Evolutionary conservation across 2,888 invertebrate species (phyloP).

Genomic region (Mechanitis messenoides): DNA sequence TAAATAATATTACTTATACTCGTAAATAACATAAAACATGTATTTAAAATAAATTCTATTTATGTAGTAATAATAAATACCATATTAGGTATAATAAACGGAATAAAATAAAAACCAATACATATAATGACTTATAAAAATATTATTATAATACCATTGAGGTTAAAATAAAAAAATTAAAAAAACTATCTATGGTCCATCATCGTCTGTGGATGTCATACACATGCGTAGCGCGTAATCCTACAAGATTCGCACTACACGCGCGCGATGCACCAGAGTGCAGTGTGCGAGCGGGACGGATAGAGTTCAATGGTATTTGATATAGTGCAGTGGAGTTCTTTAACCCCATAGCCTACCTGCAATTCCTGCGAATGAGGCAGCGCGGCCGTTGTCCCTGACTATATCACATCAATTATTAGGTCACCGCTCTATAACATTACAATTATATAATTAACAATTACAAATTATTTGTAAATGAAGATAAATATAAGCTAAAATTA

Average conservation of each 20-base stretch:
- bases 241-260: constrained; percentile 72
- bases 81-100: no score
- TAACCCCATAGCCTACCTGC: constrained; percentile 78
- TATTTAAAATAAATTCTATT: no score
- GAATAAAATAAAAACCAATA: no score
- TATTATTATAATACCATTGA: no score
- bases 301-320: constrained; percentile 76
- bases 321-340: constrained; percentile 76
- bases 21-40: no score
- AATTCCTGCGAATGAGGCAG: constrained; percentile 74
- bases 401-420: constrained; percentile 72
- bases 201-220: constrained; percentile 54
- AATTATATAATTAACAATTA: constrained; percentile 42
- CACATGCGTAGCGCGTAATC: constrained; percentile 72
- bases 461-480: constrained; percentile 5
- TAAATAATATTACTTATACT: no score
- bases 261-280: constrained; percentile 61
- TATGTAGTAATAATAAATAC: no score
- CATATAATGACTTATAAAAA: no score
- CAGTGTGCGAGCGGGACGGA: constrained; percentile 59
- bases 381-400: constrained; percentile 74
- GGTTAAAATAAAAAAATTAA: no score
- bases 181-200: no score
- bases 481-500: no score
- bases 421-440: constrained; percentile 58